Conservation (phyloP, 2,888 invertebrate species). For the Poecilobothrus nobilitatus region DNA sequence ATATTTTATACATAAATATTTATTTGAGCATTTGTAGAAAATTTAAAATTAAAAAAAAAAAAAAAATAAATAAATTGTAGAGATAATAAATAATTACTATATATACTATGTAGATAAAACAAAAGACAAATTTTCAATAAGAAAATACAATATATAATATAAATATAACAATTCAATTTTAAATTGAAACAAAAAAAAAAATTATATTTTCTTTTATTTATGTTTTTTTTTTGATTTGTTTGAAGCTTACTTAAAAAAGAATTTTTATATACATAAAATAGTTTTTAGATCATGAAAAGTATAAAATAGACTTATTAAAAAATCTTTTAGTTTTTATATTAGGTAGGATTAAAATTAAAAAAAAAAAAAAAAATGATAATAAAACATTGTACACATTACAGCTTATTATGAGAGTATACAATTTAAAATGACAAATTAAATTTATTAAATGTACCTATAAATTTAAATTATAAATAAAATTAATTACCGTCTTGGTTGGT, state of each 20-base stretch:
- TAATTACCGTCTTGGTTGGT: too few relatives aligned
- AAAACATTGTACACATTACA: too few relatives aligned
- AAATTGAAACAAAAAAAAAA: constrained; percentile 2
- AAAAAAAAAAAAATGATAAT: neutral
- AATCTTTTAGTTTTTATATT: neutral
- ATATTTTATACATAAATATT: neutral
- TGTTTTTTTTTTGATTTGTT: neutral
- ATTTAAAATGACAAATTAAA: too few relatives aligned
- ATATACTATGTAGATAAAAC: too few relatives aligned
- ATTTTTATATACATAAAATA: neutral
- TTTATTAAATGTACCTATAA: too few relatives aligned
- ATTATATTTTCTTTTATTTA: neutral
- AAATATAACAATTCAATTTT: neutral
- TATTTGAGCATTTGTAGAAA: neutral
- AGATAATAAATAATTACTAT: too few relatives aligned
- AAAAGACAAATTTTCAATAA: too few relatives aligned
- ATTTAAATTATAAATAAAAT: too few relatives aligned
- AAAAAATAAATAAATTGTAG: neutral
- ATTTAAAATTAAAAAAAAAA: neutral
- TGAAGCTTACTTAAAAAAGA: neutral
- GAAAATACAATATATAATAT: neutral
- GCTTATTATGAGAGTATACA: too few relatives aligned
- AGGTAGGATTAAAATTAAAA: neutral
- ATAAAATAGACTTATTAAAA: neutral
- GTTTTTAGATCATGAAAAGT: neutral